Conservation (phyloP, 1,140 invertebrate genomes). For the Caenorhabditis remanei region DNA sequence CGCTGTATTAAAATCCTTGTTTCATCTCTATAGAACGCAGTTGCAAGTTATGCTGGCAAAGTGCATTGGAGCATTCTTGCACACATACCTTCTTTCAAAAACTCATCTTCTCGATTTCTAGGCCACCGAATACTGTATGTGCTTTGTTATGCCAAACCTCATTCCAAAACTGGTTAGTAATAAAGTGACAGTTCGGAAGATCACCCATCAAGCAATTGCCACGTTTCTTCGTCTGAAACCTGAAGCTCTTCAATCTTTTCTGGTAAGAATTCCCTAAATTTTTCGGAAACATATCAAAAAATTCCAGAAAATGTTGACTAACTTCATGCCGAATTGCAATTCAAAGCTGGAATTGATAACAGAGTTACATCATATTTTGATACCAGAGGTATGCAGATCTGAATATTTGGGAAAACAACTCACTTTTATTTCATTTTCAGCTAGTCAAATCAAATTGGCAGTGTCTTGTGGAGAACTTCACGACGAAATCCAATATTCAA, state of each 20-base stretch:
- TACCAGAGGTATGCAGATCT: neutral
- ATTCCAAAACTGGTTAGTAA: slow-evolving; percentile 57
- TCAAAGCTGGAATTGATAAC: slow-evolving; percentile 12
- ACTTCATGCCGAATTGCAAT: slow-evolving; percentile 14
- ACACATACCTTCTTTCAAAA: too few relatives aligned
- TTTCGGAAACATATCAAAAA: neutral
- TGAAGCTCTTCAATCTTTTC: slow-evolving; percentile 44
- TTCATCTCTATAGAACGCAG: too few relatives aligned
- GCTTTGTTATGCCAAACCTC: slow-evolving; percentile 61
- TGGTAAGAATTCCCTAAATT: neutral
- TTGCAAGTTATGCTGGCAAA: too few relatives aligned
- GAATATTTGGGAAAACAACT: neutral
- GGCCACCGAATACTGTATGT: slow-evolving; percentile 66
- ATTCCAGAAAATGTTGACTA: slow-evolving; percentile 9
- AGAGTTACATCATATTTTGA: slow-evolving; percentile 1
- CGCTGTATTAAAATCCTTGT: too few relatives aligned
- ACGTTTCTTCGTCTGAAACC: slow-evolving; percentile 50
- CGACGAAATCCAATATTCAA: slow-evolving; percentile 33
- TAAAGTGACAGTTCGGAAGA: slow-evolving; percentile 62
- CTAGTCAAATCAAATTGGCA: slow-evolving; percentile 12
- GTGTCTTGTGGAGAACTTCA: neutral
- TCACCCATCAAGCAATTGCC: slow-evolving; percentile 55
- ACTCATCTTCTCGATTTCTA: neutral
- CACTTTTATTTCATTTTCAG: neutral
- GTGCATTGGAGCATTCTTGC: too few relatives aligned